Evolutionary conservation across 1,140 invertebrate genomes (phyloP).

Genomic region (Zaprionus africanus): DNA sequence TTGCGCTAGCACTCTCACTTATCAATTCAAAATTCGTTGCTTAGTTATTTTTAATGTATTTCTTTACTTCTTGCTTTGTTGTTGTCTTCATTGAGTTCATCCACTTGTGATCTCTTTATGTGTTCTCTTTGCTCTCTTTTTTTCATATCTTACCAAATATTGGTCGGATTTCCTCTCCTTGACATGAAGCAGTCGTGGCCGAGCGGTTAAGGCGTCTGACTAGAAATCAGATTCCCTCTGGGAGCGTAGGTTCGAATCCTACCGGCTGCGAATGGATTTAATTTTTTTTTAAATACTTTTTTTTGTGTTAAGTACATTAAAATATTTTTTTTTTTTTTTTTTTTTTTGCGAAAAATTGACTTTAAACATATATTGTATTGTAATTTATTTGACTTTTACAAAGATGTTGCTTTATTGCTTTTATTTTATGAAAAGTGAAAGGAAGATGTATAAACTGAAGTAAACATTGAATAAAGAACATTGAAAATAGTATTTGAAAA

Average conservation of each 20-base stretch:
- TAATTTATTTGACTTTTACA: background rate
- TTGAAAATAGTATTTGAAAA: no score
- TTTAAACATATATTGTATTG: no score
- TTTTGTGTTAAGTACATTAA: background rate
- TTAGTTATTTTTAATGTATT: slow-evolving; percentile 5
- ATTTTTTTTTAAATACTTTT: background rate
- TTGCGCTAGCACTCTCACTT: background rate
- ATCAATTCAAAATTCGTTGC: background rate
- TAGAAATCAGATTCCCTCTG: slow-evolving; percentile 93
- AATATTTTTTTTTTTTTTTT: background rate
- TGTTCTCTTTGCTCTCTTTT: background rate
- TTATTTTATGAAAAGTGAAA: no score
- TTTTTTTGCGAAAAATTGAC: no score
- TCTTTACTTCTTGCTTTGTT: slow-evolving; percentile 17
- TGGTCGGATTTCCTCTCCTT: background rate
- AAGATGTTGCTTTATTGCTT: no score
- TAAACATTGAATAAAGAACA: no score
- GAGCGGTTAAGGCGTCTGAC: slow-evolving; percentile 94
- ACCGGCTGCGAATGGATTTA: slow-evolving; percentile 88
- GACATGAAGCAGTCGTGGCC: slow-evolving; percentile 84
- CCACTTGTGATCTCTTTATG: slow-evolving; percentile 24
- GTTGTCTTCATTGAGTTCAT: slow-evolving; percentile 14
- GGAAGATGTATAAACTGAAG: no score
- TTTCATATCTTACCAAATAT: background rate
- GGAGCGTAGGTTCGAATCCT: slow-evolving; percentile 94